These are phyloP conservation scores for Aricia agestis DNA, from an alignment of 1,140 invertebrate species.

Conservation along the genomic window DNA sequence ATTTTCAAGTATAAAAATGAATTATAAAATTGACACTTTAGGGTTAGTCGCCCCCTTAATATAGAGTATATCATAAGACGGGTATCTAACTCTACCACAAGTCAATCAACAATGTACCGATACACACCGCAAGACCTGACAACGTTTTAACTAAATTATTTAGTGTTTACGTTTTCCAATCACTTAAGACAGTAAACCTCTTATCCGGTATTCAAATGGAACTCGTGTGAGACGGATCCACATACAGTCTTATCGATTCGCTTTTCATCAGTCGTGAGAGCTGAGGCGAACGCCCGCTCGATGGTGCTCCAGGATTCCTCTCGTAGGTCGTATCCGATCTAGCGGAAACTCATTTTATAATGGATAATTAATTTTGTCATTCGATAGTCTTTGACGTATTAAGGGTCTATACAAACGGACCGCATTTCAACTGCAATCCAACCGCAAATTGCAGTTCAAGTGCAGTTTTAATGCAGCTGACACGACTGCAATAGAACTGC, in stretches of 20 bases:
- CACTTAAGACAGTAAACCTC: background rate
- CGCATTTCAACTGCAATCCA: no score
- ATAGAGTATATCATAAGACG: no score
- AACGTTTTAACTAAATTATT: background rate
- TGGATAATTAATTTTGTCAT: conserved; percentile 1
- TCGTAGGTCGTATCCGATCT: background rate
- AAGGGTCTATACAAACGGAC: no score
- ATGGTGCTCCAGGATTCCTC: background rate
- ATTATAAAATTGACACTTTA: no score
- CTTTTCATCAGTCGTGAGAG: background rate
- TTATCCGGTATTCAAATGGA: background rate
- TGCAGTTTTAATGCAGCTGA: no score
- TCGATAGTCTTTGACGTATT: background rate
- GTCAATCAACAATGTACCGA: no score
- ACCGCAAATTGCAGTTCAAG: no score
- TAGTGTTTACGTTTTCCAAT: background rate
- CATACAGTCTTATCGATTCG: background rate
- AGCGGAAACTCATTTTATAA: background rate
- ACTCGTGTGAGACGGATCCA: background rate
- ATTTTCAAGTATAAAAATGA: no score
- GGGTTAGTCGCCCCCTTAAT: no score
- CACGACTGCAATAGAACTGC: no score
- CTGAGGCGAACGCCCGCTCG: background rate
- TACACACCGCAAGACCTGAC: background rate
- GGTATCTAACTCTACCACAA: no score